Evolutionary conservation across 2,888 invertebrate species (phyloP).

Genomic region (Eilema griseolum): DNA sequence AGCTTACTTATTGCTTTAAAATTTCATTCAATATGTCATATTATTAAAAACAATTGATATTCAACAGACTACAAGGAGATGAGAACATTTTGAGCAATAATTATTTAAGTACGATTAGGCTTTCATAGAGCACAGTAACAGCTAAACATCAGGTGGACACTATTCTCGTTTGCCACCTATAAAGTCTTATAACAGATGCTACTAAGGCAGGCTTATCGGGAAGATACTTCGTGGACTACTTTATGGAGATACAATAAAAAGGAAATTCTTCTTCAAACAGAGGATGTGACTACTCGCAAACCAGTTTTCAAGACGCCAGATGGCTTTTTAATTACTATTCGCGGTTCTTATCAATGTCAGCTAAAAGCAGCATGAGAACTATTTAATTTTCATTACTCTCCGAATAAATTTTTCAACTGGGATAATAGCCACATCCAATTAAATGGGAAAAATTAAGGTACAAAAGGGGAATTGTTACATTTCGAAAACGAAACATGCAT

Average conservation of each 20-base stretch:
- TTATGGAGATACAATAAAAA: conserved; percentile 29
- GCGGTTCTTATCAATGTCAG: conserved; percentile 63
- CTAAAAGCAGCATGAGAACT: conserved; percentile 54
- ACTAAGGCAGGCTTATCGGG: not conserved
- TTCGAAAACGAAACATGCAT: too few relatives aligned
- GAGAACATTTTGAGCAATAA: too few relatives aligned
- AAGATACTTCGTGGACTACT: conserved; percentile 22
- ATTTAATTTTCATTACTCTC: conserved; percentile 33
- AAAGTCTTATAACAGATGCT: not conserved
- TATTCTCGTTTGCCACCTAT: not conserved
- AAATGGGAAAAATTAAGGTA: not conserved
- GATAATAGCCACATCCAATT: not conserved
- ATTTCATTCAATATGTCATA: too few relatives aligned
- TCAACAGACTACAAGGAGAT: too few relatives aligned
- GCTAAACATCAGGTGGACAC: not conserved
- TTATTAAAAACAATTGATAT: not conserved
- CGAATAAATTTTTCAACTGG: not conserved
- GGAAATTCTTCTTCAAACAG: conserved; percentile 43
- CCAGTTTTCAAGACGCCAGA: conserved; percentile 55
- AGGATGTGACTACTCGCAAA: conserved; percentile 53
- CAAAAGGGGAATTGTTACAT: not conserved
- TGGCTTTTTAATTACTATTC: conserved; percentile 58
- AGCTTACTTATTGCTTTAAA: too few relatives aligned
- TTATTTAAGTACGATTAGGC: too few relatives aligned
- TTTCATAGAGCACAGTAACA: too few relatives aligned